Evolutionary conservation across 2,113 vertebrate genomes (phyloP).

Genomic region (Cephalopterus ornatus): DNA sequence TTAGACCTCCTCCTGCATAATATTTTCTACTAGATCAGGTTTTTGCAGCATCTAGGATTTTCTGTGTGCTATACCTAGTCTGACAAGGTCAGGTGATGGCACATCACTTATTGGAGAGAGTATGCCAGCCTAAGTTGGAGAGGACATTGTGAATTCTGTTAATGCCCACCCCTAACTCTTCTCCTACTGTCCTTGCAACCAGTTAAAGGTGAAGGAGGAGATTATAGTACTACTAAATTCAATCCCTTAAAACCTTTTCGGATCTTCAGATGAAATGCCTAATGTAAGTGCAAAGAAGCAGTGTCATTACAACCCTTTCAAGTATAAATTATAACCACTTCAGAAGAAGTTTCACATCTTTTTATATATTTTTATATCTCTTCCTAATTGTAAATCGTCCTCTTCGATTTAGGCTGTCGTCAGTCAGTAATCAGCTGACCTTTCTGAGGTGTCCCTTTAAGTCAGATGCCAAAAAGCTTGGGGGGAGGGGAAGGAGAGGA

Average conservation of each 20-base stretch:
- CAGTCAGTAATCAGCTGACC: background rate
- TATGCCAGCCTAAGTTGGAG: background rate
- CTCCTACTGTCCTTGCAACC: background rate
- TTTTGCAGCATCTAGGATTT: background rate
- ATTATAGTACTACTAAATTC: background rate
- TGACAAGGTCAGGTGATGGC: background rate
- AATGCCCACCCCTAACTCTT: background rate
- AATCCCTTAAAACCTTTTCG: background rate
- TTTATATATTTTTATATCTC: background rate
- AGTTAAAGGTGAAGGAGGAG: background rate
- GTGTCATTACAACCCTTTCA: background rate
- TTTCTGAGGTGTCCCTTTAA: background rate
- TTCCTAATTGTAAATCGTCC: background rate
- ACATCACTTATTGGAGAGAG: background rate
- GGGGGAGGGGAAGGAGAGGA: background rate
- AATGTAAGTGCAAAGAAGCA: background rate
- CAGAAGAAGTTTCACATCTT: background rate
- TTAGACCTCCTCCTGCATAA: background rate
- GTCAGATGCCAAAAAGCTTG: background rate
- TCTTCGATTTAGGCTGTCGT: background rate
- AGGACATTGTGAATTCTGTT: background rate
- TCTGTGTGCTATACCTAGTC: background rate
- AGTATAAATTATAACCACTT: background rate
- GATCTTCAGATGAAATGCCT: background rate
- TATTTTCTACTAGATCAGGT: background rate